Evolutionary conservation across 2,888 invertebrate species (phyloP), one percentile per base, ranked within the genome.

Genomic region (Epinotia bilunana): DNA sequence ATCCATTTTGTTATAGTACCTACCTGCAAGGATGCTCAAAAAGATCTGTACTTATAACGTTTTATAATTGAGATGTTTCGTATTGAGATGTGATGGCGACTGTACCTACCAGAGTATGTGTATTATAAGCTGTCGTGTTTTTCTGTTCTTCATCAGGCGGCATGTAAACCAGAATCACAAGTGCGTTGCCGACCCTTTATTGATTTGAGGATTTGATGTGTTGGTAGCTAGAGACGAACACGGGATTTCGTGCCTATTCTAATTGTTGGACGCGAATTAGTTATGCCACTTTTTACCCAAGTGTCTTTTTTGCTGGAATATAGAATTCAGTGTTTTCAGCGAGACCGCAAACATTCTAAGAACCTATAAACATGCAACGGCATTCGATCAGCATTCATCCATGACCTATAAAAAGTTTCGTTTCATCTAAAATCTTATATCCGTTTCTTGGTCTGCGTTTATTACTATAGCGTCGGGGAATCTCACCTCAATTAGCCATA

Each of bases 401-500:
- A 57, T 61, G 46, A 57, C 16, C 46, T 55, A 62, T 62, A 55
- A 69, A 63, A 73, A 55, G 55, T 73, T 68, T 57, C 61, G 55
- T 61, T 62, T 55, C 68, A 43, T 55, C 18, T 18, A 53, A 28
- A 73, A 57, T 62, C 62, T 68, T 43, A 64, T 68, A 23, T 57
- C 68, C 20, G 23, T 43, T 53, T 20, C 43, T 63, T 23, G 61
- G 28, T 33, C 43, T 58, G 60, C 61, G 53, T 65, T 67, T 69
- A 73, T 33, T 16, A 65, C 63, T 62, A n/a, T n/a, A 46, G 28
- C 33, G n/a, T 53, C 33, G n/a, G 68, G 49, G 43, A 46, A 49
- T 58, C 60, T 64, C 69, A 69, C 69, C 72, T 70, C 69, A 43
- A 60, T 58, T 74, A 33, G 62, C 70, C n/a, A 70, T 73, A 74